Base-by-base conservation (phyloP, 2,113 vertebrate genomes). In the Isichthys henryi region DNA sequence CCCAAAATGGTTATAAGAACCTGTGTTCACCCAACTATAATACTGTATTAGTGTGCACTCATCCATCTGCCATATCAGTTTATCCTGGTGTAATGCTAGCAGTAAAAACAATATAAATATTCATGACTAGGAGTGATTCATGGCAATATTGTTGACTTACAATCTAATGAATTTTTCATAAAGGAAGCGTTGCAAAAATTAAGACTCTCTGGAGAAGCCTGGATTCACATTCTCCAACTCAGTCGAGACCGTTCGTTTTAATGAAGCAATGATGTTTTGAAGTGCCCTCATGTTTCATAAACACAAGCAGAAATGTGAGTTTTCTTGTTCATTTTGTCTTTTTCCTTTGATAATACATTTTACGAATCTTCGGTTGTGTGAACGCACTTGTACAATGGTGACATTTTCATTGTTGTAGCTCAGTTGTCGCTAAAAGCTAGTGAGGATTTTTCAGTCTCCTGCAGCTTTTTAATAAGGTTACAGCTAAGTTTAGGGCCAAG, bases 131-230 rank as follows among this genome's bases (percentile, higher is more conserved):
- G 46, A 50, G 83, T 48, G 70, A 77, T 39, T 77, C 70, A 19
- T 77, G 35, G 39, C 31, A 77, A 77, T 77, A 39, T 77, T 77
- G 35, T 77, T 31, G 70, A 77, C 35, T 17, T 77, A 39, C 70
- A 77, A 77, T 35, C 31, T 39, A 77, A 77, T 77, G 70, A 77
- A 77, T 77, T 77, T 77, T 77, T 77, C 70, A 77, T 77, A 77
- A 77, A 77, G 70, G 70, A 77, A 77, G 15, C 13, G 9, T 39
- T 19, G 35, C 3, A 31, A 35, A 74, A 74, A 35, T 35, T 4
- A 35, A 77, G 70, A 39, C 13, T 77, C 35, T 9, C 31, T 39
- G 27, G 70, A 77, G 70, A 77, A 1, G 70, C 35, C 70, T 77
- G 70, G 35, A 77, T 77, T 39, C 31, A 74, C 70, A 74, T 74